Percentiles rank a stretch among this genome's conserved stretches.
phyloP scores from a whole-genome alignment of 2,888 invertebrate genomes.

The Thymelicus sylvestris region DNA sequence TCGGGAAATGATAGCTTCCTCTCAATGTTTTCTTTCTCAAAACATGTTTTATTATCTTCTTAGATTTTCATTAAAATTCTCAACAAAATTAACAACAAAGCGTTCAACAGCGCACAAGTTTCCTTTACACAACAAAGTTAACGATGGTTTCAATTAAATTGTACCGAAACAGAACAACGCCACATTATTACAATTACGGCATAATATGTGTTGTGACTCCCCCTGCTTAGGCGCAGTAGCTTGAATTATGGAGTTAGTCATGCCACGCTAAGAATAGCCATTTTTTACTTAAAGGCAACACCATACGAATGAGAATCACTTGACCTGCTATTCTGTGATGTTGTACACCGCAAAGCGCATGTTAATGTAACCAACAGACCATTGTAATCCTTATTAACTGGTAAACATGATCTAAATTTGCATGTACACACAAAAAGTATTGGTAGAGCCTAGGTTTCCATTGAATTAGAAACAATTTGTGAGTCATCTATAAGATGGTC shows the following conservation, averaged over 20 bases:
- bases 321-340: background rate
- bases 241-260: slow-evolving; percentile 27
- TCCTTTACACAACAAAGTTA: background rate
- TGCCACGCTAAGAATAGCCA: background rate
- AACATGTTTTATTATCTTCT: too few species aligned
- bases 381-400: background rate
- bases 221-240: slow-evolving; percentile 7
- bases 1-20: too few species aligned
- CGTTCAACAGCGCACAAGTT: background rate
- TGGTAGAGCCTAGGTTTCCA: slow-evolving; percentile 20
- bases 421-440: background rate
- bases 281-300: background rate
- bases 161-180: slow-evolving; percentile 19
- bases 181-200: slow-evolving; percentile 17
- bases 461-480: slow-evolving; percentile 21
- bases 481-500: slow-evolving; percentile 16
- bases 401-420: background rate
- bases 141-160: background rate
- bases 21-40: too few species aligned
- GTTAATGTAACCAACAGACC: background rate
- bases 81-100: too few species aligned
- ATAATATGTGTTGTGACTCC: slow-evolving; percentile 21
- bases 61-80: too few species aligned
- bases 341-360: background rate
- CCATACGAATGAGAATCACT: slow-evolving; percentile 2